Evolutionary conservation across 2,797 vertebrate species (phyloP).

Genomic region (Pipistrellus kuhlii): DNA sequence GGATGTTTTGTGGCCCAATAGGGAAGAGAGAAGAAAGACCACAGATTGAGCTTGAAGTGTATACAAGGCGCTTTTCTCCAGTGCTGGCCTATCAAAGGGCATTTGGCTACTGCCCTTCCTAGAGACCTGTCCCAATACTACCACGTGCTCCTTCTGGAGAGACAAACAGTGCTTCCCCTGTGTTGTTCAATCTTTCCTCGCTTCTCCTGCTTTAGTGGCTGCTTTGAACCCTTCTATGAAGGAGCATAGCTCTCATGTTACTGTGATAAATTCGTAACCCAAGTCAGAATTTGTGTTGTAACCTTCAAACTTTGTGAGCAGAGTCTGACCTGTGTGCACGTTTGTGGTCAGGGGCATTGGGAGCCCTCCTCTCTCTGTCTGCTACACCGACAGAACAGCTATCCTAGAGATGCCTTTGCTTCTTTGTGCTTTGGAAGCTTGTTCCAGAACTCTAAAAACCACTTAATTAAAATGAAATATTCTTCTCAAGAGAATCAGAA

Average conservation of each 20-base stretch:
- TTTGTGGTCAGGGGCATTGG: neutral
- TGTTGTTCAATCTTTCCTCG: neutral
- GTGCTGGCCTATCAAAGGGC: neutral
- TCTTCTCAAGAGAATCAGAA: constrained; percentile 6
- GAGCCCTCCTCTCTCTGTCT: neutral
- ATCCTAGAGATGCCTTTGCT: neutral
- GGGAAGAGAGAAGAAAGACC: neutral
- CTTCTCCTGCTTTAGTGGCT: neutral
- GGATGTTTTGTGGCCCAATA: neutral
- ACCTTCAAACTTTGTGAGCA: too few species aligned
- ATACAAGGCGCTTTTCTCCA: neutral
- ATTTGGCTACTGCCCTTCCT: neutral
- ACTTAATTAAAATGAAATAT: constrained; percentile 6
- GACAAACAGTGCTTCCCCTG: neutral
- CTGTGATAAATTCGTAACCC: neutral
- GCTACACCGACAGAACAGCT: neutral
- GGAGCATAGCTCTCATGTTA: neutral
- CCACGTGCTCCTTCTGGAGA: neutral
- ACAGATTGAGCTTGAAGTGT: neutral
- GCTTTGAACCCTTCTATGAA: neutral
- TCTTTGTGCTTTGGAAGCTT: neutral
- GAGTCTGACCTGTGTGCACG: too few species aligned
- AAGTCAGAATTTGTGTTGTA: neutral
- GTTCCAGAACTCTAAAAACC: constrained; percentile 17
- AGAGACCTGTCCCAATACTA: neutral